Percentiles rank a stretch among this genome's conserved stretches.
Evolutionary conservation across 2,797 vertebrate genomes (phyloP).

Genomic region (Caiman crocodilus): DNA sequence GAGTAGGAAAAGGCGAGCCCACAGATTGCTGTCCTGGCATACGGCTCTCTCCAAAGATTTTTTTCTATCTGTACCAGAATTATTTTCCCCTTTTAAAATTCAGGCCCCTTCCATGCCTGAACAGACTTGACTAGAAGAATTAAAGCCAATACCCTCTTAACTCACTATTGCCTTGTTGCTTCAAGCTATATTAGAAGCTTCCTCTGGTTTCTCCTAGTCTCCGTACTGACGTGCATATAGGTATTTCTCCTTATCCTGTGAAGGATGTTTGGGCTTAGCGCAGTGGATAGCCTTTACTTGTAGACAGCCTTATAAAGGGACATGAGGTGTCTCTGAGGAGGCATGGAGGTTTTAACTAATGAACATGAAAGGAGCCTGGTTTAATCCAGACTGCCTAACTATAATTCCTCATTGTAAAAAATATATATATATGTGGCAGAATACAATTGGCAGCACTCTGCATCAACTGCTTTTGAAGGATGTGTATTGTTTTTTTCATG

Average conservation of each 20-base stretch:
- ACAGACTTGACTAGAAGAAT: neutral
- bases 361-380: neutral
- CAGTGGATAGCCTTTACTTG: neutral
- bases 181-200: neutral
- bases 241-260: neutral
- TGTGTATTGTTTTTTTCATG: neutral
- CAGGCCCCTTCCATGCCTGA: neutral
- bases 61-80: neutral
- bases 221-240: neutral
- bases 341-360: neutral
- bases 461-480: constrained; percentile 47
- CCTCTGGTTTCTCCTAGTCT: neutral
- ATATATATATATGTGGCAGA: neutral
- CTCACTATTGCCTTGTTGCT: neutral
- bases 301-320: neutral
- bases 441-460: constrained; percentile 8
- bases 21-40: neutral
- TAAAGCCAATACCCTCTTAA: neutral
- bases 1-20: neutral
- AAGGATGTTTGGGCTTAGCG: neutral
- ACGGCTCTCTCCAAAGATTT: neutral
- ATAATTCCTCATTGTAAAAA: constrained; percentile 25
- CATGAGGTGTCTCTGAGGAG: constrained; percentile 1
- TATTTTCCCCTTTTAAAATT: neutral
- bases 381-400: constrained; percentile 26